phyloP scores from a whole-genome alignment of 2,797 vertebrate genomes.

The Rhinoraja longicauda region DNA sequence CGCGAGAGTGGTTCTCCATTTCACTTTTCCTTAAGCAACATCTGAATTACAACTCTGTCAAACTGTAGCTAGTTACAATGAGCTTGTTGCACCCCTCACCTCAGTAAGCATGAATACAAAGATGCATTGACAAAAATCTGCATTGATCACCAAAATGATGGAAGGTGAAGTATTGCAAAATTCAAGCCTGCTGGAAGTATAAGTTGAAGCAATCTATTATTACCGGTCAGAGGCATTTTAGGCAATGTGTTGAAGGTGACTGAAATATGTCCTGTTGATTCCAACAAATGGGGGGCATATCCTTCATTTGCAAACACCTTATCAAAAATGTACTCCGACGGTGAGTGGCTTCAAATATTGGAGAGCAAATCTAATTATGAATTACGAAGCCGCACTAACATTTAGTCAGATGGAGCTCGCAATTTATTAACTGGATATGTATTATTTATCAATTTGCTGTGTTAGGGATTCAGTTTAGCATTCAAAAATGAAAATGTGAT shows the following conservation, averaged over 20 bases:
- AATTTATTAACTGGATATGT: constrained; percentile 31
- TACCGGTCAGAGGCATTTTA: background rate
- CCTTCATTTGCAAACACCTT: constrained; percentile 20
- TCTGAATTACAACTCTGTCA: background rate
- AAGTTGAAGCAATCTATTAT: background rate
- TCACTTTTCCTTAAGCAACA: background rate
- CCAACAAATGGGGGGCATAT: background rate
- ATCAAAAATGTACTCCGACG: background rate
- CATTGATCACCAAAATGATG: background rate
- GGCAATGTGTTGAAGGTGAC: background rate
- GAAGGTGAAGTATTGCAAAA: background rate
- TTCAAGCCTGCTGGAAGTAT: background rate
- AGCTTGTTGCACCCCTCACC: background rate
- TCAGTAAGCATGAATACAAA: background rate
- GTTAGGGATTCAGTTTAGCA: constrained; percentile 19
- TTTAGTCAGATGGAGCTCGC: constrained; percentile 7
- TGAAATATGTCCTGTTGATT: background rate
- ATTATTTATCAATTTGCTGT: constrained; percentile 31
- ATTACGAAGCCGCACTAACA: constrained; percentile 24
- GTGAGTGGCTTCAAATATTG: constrained; percentile 33
- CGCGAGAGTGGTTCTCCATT: background rate
- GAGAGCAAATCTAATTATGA: constrained; percentile 35
- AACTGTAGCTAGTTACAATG: background rate
- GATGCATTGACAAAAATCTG: background rate
- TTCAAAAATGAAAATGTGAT: background rate